A percentile compares a stretch with the other conserved stretches of the same genome.
Conservation (phyloP, 1,140 invertebrate species). For the Trichoplusia ni region DNA sequence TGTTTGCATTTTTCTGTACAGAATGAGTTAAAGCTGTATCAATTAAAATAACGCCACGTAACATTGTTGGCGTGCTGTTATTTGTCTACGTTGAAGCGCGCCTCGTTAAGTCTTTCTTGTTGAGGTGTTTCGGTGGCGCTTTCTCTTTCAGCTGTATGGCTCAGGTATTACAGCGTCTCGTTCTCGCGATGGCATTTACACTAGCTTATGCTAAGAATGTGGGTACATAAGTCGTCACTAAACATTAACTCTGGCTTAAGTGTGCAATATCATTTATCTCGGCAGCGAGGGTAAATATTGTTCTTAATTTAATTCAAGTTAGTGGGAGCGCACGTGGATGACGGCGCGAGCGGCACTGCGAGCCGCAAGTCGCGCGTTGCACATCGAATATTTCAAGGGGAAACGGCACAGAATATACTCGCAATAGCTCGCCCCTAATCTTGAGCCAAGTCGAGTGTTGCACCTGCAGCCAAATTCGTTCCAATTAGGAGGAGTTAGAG, state of each 20-base stretch:
- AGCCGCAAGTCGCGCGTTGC: slow-evolving; percentile 70
- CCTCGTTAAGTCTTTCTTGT: slow-evolving; percentile 41
- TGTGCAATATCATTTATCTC: slow-evolving; percentile 77
- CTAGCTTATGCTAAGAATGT: slow-evolving; percentile 61
- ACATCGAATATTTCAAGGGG: slow-evolving; percentile 74
- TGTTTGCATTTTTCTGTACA: slow-evolving; percentile 65
- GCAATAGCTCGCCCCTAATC: slow-evolving; percentile 76
- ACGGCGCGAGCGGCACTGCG: slow-evolving; percentile 44
- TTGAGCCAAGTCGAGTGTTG: slow-evolving; percentile 78
- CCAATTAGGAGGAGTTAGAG: slow-evolving; percentile 80
- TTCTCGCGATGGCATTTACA: slow-evolving; percentile 34
- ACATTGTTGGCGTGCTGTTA: slow-evolving; percentile 36
- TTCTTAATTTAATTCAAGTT: slow-evolving; percentile 81
- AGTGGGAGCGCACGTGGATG: slow-evolving; percentile 61
- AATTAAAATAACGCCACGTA: slow-evolving; percentile 54
- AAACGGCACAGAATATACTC: slow-evolving; percentile 67
- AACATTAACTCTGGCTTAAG: slow-evolving; percentile 69
- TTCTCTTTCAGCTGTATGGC: slow-evolving; percentile 39
- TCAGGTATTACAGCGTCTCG: slow-evolving; percentile 35
- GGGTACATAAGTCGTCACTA: slow-evolving; percentile 66
- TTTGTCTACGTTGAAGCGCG: slow-evolving; percentile 40
- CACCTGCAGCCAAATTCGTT: slow-evolving; percentile 80
- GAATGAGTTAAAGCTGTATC: slow-evolving; percentile 53
- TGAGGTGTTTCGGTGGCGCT: slow-evolving; percentile 30
- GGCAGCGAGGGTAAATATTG: slow-evolving; percentile 74